Percentiles rank a stretch among this genome's conserved stretches.
Conservation (phyloP, 2,113 vertebrate species). For the Megaceryle torquata region DNA sequence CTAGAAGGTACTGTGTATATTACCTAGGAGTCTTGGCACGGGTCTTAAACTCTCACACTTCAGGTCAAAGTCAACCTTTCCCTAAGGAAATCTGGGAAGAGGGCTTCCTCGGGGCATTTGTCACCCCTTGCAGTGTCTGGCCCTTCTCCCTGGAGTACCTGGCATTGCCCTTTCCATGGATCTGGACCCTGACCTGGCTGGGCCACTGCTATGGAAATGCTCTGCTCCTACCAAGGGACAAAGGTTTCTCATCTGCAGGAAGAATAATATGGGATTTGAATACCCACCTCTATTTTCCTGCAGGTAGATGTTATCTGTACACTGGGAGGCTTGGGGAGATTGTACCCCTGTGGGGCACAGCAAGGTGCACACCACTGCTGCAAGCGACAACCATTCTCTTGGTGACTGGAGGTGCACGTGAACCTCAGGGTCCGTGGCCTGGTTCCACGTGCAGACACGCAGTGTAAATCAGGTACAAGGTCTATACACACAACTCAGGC, state of each 20-base stretch:
- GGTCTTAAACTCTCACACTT: not conserved
- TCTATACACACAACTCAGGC: too few species aligned
- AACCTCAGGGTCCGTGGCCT: accelerated
- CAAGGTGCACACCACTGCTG: not conserved
- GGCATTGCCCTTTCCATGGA: not conserved
- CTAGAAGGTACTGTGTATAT: not conserved
- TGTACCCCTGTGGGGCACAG: not conserved
- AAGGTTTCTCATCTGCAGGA: not conserved
- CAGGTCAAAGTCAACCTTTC: not conserved
- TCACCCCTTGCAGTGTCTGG: too few species aligned
- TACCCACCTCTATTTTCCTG: not conserved
- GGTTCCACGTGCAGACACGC: accelerated
- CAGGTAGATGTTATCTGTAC: not conserved
- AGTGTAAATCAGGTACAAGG: not conserved
- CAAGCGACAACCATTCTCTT: not conserved
- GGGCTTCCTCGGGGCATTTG: accelerated
- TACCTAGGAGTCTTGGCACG: not conserved
- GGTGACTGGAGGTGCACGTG: not conserved
- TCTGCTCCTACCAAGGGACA: not conserved
- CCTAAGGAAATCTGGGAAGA: not conserved
- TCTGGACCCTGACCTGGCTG: not conserved
- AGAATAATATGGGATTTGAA: not conserved
- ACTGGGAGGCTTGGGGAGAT: not conserved
- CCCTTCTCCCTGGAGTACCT: not conserved
- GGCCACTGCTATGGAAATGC: not conserved